phyloP scores from a whole-genome alignment of 2,113 vertebrate species.

The Lynx canadensis region DNA sequence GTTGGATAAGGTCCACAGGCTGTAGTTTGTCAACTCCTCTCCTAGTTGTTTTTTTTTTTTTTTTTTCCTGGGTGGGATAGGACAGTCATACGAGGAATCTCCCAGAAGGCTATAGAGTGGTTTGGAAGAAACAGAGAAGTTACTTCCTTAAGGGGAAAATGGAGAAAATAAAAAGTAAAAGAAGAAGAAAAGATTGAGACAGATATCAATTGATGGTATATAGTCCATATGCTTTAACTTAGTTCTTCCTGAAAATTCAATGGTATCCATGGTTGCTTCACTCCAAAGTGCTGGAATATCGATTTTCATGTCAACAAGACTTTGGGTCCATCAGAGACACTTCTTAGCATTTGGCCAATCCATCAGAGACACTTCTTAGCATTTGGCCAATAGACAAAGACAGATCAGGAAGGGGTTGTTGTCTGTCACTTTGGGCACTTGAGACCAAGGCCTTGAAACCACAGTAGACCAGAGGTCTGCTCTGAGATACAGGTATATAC shows the following conservation, averaged over 20 bases:
- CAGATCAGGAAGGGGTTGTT: neutral
- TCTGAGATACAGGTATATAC: neutral
- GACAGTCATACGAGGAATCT: neutral
- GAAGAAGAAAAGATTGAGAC: neutral
- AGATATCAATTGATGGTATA: fast-evolving
- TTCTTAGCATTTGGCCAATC: neutral
- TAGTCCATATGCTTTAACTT: neutral
- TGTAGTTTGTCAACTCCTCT: neutral
- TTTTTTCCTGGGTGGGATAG: neutral
- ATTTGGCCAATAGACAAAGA: neutral
- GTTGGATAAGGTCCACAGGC: neutral
- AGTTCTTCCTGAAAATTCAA: neutral
- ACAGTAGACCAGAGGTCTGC: neutral
- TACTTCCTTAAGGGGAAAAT: neutral
- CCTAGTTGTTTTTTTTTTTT: neutral
- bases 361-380: neutral
- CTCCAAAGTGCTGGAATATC: neutral
- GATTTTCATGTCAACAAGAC: neutral
- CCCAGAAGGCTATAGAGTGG: neutral
- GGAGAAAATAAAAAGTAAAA: neutral
- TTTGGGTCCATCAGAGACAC: neutral
- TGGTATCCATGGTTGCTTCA: neutral
- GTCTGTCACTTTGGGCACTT: neutral
- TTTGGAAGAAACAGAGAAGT: neutral
- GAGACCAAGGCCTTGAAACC: neutral